Percentiles rank a stretch among this genome's conserved stretches.
Conservation (phyloP, 2,797 vertebrate genomes). For the Squalus acanthias region DNA sequence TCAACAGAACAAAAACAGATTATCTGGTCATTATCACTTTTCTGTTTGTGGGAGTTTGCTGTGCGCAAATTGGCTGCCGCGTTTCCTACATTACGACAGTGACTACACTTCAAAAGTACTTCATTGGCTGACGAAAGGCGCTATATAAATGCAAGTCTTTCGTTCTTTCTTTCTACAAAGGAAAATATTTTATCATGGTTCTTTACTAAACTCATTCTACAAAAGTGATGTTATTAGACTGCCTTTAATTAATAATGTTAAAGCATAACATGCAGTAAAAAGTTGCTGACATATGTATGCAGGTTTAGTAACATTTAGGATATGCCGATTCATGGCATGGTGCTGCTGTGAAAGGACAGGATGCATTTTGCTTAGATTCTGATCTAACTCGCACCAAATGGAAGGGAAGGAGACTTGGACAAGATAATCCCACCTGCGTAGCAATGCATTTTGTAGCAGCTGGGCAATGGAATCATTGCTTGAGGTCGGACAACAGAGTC, state of each 20-base stretch:
- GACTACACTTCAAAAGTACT: too few species aligned
- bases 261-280: neutral
- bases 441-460: neutral
- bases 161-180: neutral
- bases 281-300: neutral
- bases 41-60: too few species aligned
- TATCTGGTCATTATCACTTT: too few species aligned
- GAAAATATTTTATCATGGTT: neutral
- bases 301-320: neutral
- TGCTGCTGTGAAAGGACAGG: neutral
- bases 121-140: too few species aligned
- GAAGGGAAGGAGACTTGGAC: neutral
- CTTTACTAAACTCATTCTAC: neutral
- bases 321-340: neutral
- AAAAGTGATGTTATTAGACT: neutral
- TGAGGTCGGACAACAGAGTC: neutral
- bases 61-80: too few species aligned
- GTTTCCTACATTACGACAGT: too few species aligned
- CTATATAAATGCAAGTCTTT: too few species aligned
- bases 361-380: neutral
- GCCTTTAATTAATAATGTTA: neutral
- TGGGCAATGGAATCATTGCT: neutral
- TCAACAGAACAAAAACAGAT: too few species aligned
- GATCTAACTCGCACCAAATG: neutral
- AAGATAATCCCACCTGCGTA: neutral